These are phyloP conservation scores for Drosophila formosana DNA, from an alignment of 2,888 invertebrate genomes.

Conservation along the genomic window DNA sequence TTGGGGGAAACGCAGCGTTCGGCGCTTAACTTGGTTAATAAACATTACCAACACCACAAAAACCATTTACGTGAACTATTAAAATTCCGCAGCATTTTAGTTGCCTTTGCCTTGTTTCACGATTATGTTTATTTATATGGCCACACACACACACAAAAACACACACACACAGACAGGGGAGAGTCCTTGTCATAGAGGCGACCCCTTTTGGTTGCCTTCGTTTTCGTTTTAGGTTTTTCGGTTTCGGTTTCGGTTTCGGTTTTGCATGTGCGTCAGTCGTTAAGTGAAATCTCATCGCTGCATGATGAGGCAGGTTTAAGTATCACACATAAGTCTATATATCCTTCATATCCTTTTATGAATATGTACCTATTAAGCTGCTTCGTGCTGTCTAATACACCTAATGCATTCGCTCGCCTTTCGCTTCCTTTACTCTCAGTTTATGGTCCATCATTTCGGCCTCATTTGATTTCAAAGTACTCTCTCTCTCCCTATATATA, in stretches of 20 bases:
- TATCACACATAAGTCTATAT: slow-evolving; percentile 19
- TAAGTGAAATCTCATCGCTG: slow-evolving; percentile 62
- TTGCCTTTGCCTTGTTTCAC: slow-evolving; percentile 64
- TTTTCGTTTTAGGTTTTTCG: background rate
- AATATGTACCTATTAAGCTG: slow-evolving; percentile 40
- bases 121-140: slow-evolving; percentile 76
- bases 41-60: slow-evolving; percentile 78
- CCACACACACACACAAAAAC: slow-evolving; percentile 9
- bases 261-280: slow-evolving; percentile 53
- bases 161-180: slow-evolving; percentile 11
- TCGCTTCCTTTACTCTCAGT: background rate
- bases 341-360: slow-evolving; percentile 48
- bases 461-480: slow-evolving; percentile 3
- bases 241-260: slow-evolving; percentile 10
- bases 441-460: slow-evolving; percentile 44
- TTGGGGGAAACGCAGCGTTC: background rate
- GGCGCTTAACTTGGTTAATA: slow-evolving; percentile 76
- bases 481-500: background rate
- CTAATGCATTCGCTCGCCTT: slow-evolving; percentile 22
- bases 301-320: slow-evolving; percentile 48
- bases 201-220: slow-evolving; percentile 29
- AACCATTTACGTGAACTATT: slow-evolving; percentile 78
- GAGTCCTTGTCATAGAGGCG: background rate
- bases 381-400: slow-evolving; percentile 4
- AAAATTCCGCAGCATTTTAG: slow-evolving; percentile 75